A percentile compares a stretch with the other conserved stretches of the same genome.
Evolutionary conservation across 2,797 vertebrate species (phyloP).

Genomic region (Xiphorhynchus erythropygius): DNA sequence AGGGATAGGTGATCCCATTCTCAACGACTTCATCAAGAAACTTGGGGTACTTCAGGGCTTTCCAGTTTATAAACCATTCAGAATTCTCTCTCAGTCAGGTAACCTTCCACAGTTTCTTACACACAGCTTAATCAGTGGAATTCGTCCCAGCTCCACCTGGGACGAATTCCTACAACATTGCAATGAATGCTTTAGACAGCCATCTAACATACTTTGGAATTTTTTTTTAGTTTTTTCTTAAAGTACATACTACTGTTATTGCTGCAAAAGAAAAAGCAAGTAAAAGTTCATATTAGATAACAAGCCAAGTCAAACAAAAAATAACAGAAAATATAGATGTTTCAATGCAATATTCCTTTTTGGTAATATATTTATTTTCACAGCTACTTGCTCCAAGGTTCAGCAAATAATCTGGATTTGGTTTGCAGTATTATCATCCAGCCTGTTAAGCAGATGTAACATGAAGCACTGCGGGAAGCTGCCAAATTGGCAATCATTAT

Average conservation of each 20-base stretch:
- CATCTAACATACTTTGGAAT: not conserved
- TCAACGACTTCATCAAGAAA: not conserved
- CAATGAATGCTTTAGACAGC: not conserved
- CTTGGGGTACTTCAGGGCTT: not conserved
- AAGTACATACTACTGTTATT: not conserved
- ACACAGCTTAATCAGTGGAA: not conserved
- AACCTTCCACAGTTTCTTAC: not conserved
- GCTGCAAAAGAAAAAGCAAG: not conserved
- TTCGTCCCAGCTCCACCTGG: not conserved
- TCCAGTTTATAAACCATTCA: not conserved
- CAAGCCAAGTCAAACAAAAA: not conserved
- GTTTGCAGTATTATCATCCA: not conserved
- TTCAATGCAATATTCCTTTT: not conserved
- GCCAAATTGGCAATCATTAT: conserved; percentile 39
- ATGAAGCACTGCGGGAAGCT: conserved; percentile 21
- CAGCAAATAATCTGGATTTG: conserved; percentile 10
- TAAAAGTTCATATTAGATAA: not conserved
- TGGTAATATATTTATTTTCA: not conserved
- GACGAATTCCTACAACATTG: not conserved
- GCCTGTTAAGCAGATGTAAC: conserved; percentile 38
- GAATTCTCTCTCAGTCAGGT: not conserved
- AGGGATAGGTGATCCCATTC: not conserved
- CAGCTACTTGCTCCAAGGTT: not conserved
- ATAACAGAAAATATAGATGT: not conserved
- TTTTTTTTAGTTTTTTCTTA: no score